phyloP scores from a whole-genome alignment of 37 sponge, comb jelly and placozoan species.

The Cladorhizidae sp. region DNA sequence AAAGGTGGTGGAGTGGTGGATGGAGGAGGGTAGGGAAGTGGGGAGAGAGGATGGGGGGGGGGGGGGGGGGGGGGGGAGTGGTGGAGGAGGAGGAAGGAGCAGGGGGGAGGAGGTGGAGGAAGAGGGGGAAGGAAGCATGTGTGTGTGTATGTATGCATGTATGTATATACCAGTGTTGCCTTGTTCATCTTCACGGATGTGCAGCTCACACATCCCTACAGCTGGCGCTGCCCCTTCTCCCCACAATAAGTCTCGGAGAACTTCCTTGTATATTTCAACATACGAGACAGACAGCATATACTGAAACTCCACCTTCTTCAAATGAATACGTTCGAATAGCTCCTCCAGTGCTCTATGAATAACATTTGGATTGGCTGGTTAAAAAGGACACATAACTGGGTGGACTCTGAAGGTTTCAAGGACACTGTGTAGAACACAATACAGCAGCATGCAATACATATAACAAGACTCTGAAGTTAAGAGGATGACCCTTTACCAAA shows the following conservation, averaged over 20 bases:
- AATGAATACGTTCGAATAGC: conserved; percentile 41
- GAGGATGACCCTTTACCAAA: no score
- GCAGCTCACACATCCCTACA: conserved; percentile 8
- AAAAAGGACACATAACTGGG: no score
- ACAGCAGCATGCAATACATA: no score
- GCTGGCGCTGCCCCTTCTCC: not conserved
- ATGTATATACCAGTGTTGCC: conserved; percentile 69
- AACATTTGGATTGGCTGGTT: no score
- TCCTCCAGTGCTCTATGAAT: conserved; percentile 48
- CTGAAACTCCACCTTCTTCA: not conserved
- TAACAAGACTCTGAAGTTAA: no score
- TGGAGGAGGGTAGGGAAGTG: no score
- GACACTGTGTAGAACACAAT: no score
- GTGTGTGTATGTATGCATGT: no score
- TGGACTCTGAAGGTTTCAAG: no score
- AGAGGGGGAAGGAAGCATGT: not conserved
- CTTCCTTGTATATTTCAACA: conserved; percentile 98
- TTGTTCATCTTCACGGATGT: conserved; percentile 77
- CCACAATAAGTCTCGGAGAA: conserved; percentile 85
- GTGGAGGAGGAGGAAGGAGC: not conserved
- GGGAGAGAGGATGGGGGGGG: no score
- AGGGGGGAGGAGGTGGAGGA: not conserved
- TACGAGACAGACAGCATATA: conserved; percentile 71
- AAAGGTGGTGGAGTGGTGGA: no score
- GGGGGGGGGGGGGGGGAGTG: no score